Evolutionary conservation across 2,113 vertebrate species (phyloP).

Genomic region (Sebastes schlegelii): DNA sequence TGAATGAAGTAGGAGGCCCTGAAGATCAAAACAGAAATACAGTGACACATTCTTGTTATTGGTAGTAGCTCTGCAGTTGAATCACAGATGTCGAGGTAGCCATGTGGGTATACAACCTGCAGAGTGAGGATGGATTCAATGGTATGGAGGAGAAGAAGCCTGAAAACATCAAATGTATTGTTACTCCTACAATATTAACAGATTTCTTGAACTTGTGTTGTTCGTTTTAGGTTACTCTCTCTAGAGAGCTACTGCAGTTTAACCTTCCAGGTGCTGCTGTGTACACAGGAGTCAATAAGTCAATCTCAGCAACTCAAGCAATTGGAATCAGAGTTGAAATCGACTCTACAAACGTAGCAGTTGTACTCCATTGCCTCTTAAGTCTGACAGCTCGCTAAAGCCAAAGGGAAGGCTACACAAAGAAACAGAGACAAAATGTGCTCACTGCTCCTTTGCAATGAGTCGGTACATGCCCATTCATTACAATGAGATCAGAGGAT

Average conservation of each 20-base stretch:
- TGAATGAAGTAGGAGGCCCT: background rate
- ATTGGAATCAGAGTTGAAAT: slow-evolving; percentile 17
- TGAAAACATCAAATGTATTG: background rate
- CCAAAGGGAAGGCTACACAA: background rate
- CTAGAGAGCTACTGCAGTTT: background rate
- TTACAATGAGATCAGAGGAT: background rate
- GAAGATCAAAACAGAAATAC: background rate
- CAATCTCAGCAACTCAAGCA: background rate
- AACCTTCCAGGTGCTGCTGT: background rate
- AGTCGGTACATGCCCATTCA: background rate
- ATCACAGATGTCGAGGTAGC: too few species aligned
- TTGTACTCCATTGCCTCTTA: slow-evolving; percentile 14
- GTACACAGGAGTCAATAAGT: background rate
- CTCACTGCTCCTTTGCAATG: slow-evolving; percentile 23
- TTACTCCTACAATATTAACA: background rate
- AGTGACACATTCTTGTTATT: background rate
- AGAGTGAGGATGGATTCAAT: background rate
- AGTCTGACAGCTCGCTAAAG: slow-evolving; percentile 21
- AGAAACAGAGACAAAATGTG: slow-evolving; percentile 8
- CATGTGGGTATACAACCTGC: background rate
- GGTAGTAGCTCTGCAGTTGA: background rate
- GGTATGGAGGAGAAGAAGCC: background rate
- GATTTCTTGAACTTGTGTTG: background rate
- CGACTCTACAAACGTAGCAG: background rate
- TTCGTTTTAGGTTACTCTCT: background rate